Evolutionary conservation across 2,113 vertebrate species (phyloP).

Genomic region (Bambusicola thoracicus): DNA sequence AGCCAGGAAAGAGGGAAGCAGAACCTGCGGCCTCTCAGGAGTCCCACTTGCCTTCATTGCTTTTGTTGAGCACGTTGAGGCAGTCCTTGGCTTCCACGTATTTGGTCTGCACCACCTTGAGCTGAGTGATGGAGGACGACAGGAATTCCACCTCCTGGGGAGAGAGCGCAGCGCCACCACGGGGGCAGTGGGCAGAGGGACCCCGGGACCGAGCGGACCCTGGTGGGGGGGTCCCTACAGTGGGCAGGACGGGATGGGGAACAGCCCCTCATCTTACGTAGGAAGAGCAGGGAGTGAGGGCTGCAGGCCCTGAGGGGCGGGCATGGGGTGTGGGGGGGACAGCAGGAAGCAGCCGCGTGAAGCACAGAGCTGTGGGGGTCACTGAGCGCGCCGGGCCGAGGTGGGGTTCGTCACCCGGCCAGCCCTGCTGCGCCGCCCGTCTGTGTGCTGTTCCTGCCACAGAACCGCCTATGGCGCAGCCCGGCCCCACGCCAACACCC

Average conservation of each 20-base stretch:
- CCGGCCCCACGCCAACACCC: neutral
- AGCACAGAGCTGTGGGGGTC: no score
- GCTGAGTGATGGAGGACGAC: conserved; percentile 90
- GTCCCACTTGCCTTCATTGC: conserved; percentile 83
- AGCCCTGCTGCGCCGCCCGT: no score
- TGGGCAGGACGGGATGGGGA: neutral
- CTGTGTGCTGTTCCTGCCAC: no score
- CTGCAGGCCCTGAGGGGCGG: no score
- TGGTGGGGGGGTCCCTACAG: neutral
- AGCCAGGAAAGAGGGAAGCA: neutral
- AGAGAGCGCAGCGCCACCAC: neutral
- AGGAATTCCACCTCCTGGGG: conserved; percentile 92
- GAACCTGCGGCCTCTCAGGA: neutral
- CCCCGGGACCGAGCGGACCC: neutral
- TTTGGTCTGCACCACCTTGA: conserved; percentile 93
- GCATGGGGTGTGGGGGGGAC: no score
- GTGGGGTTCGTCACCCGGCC: no score
- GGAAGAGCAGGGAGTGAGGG: neutral
- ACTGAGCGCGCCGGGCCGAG: no score
- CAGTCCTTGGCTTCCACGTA: conserved; percentile 94
- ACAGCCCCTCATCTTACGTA: neutral
- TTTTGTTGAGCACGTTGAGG: conserved; percentile 85
- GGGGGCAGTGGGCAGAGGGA: neutral
- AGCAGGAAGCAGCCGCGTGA: neutral
- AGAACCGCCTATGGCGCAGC: no score